These are phyloP conservation scores for Drosophila ochracea DNA, from an alignment of 2,888 invertebrate genomes.

Conservation along the genomic window DNA sequence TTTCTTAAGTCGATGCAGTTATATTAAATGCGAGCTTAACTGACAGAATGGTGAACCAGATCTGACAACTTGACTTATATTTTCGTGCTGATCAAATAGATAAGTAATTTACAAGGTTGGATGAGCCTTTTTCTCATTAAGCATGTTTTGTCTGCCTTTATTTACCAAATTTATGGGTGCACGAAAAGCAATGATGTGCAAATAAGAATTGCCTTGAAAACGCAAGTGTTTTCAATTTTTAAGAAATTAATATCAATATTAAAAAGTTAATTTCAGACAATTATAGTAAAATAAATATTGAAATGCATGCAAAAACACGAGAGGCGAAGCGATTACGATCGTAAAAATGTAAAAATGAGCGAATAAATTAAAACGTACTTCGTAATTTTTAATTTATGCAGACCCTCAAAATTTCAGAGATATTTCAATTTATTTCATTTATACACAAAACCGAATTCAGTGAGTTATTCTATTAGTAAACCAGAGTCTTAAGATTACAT, in stretches of 20 bases:
- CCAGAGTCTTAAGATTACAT: background rate
- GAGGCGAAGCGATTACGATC: no score
- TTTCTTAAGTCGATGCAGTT: background rate
- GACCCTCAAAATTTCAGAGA: background rate
- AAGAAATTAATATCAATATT: conserved; percentile 8
- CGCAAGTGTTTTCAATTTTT: conserved; percentile 4
- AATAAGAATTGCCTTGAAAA: background rate
- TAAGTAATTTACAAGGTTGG: background rate
- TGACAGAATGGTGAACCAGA: background rate
- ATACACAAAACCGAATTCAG: background rate
- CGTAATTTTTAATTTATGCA: background rate
- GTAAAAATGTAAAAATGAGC: background rate
- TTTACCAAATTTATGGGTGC: background rate
- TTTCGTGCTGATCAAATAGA: background rate
- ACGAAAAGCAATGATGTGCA: background rate
- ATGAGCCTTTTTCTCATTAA: background rate
- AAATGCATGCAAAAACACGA: background rate
- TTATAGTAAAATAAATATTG: background rate
- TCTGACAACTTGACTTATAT: background rate
- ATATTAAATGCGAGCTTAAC: background rate
- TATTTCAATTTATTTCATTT: background rate
- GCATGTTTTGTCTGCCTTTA: background rate
- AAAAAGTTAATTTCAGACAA: background rate
- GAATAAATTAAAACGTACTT: background rate
- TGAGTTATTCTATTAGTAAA: background rate